phyloP scores from a whole-genome alignment of 2,797 vertebrate genomes.

The Bradypodion ventrale region DNA sequence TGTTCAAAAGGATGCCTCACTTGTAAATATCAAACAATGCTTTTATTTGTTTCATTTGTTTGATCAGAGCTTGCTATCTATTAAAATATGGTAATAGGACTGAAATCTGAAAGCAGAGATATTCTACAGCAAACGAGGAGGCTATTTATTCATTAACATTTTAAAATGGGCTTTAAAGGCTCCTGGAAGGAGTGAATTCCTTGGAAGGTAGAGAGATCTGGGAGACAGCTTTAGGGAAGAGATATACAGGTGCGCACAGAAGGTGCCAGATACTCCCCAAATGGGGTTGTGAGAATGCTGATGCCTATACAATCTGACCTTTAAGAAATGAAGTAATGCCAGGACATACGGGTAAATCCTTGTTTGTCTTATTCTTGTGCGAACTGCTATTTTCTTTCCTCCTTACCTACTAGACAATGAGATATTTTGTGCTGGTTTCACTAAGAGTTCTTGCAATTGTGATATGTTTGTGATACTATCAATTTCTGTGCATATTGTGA shows the following conservation, averaged over 20 bases:
- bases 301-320: not conserved
- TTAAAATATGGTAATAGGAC: not conserved
- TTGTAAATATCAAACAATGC: not conserved
- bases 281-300: not conserved
- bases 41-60: slow-evolving; percentile 6
- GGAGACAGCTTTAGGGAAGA: not conserved
- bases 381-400: no score
- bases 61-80: not conserved
- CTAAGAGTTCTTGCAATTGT: no score
- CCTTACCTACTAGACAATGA: no score
- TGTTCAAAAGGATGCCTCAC: not conserved
- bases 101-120: slow-evolving; percentile 11
- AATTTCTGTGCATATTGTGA: no score
- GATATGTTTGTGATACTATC: no score
- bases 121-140: not conserved
- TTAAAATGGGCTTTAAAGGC: not conserved
- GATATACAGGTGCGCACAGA: rapidly evolving
- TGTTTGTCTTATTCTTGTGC: no score
- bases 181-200: not conserved
- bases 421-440: no score
- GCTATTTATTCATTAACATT: slow-evolving; percentile 11
- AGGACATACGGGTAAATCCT: no score
- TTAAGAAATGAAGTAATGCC: no score
- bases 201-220: not conserved
- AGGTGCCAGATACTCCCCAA: not conserved